Base-by-base conservation (phyloP, 2,888 invertebrate genomes). In the Exephanes ischioxanthus region DNA sequence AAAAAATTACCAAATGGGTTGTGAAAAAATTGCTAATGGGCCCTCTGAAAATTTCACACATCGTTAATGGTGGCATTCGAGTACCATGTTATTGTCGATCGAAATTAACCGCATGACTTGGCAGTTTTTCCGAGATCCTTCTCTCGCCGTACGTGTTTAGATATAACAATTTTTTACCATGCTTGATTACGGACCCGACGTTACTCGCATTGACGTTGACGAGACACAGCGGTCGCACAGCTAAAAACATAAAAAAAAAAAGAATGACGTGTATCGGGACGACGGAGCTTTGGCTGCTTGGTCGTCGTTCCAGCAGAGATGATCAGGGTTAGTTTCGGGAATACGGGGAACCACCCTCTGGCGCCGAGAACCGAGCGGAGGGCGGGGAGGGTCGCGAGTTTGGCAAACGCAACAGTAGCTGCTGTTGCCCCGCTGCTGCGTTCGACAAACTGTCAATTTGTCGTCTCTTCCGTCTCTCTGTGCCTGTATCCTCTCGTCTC, bases 361-460 rank as follows among this genome's bases (percentile, higher is more conserved):
- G 19, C 30, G 9, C 9, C 9, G 68, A 7, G 7, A 45, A 68
- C 68, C 16, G n/a, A 16, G 16, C n/a, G 58, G 45, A 5, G 41
- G n/a, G 11, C 51, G 70, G 51, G 51, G 78, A 53, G 76, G 71
- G 68, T 53, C 51, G 75, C 53, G 79, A 71, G 70, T 63, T 75
- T 71, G 80, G 70, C 67, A 76, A 51, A 81, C 55, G 76, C 68
- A 66, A 51, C 22, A 66, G 53, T 22, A 37, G 48, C 48, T 7
- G 22, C 51, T 48, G 76, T 93, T 93, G 26, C 11, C 63, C 48
- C 14, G 41, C 51, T 63, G 76, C 93, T 93, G 93, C 90, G 90
- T 92, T 93, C 92, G 93, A 93, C 93, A 91, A 89, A 91, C 90
- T 93, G 92, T 93, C 93, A 93, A 93, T 93, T 92, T 92, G 90